Conservation (phyloP, 1,140 invertebrate species). For the Rhyzopertha dominica region DNA sequence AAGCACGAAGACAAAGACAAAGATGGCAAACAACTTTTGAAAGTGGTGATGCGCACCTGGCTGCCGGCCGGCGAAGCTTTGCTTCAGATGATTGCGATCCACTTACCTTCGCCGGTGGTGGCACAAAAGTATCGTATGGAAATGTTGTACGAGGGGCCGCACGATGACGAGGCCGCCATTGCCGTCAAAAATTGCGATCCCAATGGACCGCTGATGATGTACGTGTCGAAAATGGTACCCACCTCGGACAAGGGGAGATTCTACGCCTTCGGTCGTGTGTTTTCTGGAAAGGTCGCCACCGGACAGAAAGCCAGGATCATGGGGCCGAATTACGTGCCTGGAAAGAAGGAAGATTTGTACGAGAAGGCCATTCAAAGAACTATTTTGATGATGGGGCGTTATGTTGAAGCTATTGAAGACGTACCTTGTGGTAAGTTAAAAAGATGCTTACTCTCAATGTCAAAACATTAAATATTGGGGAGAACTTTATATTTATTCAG, state of each 20-base stretch:
- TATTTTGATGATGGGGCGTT: conserved; percentile 99
- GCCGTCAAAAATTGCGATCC: conserved; percentile 88
- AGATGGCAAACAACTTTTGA: conserved; percentile 86
- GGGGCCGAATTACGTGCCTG: conserved; percentile 96
- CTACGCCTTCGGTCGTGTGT: conserved; percentile 99
- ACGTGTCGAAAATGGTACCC: conserved; percentile 99
- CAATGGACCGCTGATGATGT: conserved; percentile 99
- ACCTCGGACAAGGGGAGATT: conserved; percentile 99
- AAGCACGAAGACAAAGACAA: conserved; percentile 95
- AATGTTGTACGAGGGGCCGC: conserved; percentile 97
- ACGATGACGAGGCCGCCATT: conserved; percentile 93
- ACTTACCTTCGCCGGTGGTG: conserved; percentile 96
- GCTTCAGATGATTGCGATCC: conserved; percentile 99
- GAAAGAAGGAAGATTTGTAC: conserved; percentile 98
- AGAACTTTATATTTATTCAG: too few species aligned
- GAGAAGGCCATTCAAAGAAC: conserved; percentile 99
- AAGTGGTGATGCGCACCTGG: conserved; percentile 98
- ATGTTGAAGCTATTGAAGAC: conserved; percentile 98
- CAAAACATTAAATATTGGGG: too few species aligned
- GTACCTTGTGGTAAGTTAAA: conserved; percentile 94
- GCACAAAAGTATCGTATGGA: conserved; percentile 99
- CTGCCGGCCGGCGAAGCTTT: conserved; percentile 98
- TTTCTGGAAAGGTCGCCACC: conserved; percentile 92
- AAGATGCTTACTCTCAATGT: not conserved
- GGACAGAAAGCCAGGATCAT: conserved; percentile 96